Percentiles rank a stretch among this genome's conserved stretches.
Evolutionary conservation across 2,113 vertebrate species (phyloP).

Genomic region (Hemichromis elongatus): DNA sequence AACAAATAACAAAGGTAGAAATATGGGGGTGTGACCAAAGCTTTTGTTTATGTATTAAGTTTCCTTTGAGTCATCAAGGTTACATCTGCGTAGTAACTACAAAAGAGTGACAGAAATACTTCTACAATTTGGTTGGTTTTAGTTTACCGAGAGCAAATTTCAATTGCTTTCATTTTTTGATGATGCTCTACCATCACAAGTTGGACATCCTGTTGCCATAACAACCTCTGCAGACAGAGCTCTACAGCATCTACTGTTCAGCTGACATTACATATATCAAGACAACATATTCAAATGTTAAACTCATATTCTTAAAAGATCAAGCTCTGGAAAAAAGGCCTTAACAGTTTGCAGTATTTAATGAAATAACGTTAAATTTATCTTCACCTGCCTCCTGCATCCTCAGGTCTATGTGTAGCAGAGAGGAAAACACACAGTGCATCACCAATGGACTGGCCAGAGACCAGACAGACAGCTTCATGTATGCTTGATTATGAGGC

Average conservation of each 20-base stretch:
- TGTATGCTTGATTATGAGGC: not conserved
- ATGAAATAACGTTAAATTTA: not conserved
- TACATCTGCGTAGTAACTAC: not conserved
- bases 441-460: not conserved
- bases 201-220: not conserved
- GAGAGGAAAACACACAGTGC: too few species aligned
- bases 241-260: not conserved
- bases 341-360: not conserved
- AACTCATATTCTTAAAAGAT: not conserved
- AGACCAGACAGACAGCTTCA: rapidly evolving
- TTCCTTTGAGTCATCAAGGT: not conserved
- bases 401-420: not conserved
- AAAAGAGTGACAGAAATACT: not conserved
- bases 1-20: not conserved
- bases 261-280: not conserved
- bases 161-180: not conserved
- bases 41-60: not conserved
- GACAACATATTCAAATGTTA: not conserved
- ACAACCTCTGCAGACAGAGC: not conserved
- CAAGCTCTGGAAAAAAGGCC: not conserved
- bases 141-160: not conserved
- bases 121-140: rapidly evolving
- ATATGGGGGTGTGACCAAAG: not conserved
- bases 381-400: not conserved
- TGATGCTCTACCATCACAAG: not conserved